Conservation (phyloP, 2,113 vertebrate species). For the Corythornis vintsioides region DNA sequence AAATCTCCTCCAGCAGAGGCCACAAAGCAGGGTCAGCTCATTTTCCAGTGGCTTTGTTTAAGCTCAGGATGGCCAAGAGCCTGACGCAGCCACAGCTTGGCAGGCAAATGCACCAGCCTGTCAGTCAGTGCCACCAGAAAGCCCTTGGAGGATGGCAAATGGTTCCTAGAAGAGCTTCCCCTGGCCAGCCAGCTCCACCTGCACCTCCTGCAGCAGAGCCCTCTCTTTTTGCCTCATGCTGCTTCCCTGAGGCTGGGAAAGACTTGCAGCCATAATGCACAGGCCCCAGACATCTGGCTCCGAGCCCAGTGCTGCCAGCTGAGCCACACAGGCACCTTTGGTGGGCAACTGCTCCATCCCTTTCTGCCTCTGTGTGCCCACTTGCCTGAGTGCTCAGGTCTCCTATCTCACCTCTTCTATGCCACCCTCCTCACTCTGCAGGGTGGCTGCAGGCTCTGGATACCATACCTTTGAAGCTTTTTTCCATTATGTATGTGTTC, state of each 20-base stretch:
- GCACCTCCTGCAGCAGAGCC: neutral
- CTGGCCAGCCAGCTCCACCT: neutral
- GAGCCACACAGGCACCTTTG: neutral
- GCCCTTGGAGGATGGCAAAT: neutral
- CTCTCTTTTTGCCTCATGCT: neutral
- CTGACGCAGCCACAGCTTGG: neutral
- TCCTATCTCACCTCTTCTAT: conserved; percentile 72
- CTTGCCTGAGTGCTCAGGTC: conserved; percentile 4
- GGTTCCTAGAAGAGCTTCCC: neutral
- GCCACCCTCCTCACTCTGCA: conserved; percentile 68
- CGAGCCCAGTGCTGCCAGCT: neutral
- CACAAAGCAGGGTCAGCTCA: neutral
- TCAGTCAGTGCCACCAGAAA: neutral
- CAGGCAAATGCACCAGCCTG: neutral
- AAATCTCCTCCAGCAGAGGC: neutral
- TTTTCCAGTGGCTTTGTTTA: neutral
- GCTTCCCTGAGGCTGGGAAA: neutral
- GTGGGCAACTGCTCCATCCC: neutral
- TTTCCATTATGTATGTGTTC: conserved; percentile 91
- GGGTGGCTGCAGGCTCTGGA: conserved; percentile 68
- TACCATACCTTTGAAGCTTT: conserved; percentile 90
- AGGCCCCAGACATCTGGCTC: neutral
- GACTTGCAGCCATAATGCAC: neutral
- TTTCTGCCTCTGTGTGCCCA: neutral
- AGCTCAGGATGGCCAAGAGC: neutral